Percentiles rank a stretch among this genome's conserved stretches.
phyloP scores from a whole-genome alignment of 2,797 vertebrate species.

The Pelochelys cantorii region DNA sequence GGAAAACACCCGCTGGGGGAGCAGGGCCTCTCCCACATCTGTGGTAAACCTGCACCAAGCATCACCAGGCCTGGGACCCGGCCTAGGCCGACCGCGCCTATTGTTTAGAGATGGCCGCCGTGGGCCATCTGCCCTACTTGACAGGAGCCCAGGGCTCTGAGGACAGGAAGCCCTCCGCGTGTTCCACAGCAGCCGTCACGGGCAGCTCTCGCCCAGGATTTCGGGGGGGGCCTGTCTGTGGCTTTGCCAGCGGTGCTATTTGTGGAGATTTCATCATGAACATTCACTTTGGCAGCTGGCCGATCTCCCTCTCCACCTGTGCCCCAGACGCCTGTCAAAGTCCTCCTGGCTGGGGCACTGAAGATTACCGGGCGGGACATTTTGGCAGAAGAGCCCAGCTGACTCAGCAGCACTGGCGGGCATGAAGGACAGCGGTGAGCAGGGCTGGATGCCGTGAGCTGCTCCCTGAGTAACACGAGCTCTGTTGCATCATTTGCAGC shows the following conservation, averaged over 20 bases:
- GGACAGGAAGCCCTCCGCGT: not conserved
- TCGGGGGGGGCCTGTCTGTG: not conserved
- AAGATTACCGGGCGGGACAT: not conserved
- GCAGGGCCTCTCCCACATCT: not conserved
- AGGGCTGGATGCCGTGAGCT: too few relatives aligned
- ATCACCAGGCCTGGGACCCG: not conserved
- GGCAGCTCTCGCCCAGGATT: not conserved
- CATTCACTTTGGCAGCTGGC: not conserved
- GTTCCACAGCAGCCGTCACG: not conserved
- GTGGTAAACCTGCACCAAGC: not conserved
- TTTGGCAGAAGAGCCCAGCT: constrained; percentile 9
- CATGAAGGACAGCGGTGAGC: not conserved
- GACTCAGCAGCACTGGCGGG: not conserved
- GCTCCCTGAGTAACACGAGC: not conserved
- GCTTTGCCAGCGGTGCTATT: constrained; percentile 20
- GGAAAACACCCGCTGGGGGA: not conserved
- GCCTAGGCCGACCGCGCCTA: not conserved
- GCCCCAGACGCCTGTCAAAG: constrained; percentile 4
- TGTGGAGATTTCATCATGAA: constrained; percentile 17
- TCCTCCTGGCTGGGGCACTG: constrained; percentile 37
- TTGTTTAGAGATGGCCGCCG: not conserved
- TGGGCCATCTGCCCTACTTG: not conserved
- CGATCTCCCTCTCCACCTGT: constrained; percentile 47
- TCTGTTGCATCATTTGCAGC: not conserved
- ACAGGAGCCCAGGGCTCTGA: not conserved